These are phyloP conservation scores for Stramonita haemastoma DNA, from an alignment of 2,888 invertebrate species.

Conservation along the genomic window DNA sequence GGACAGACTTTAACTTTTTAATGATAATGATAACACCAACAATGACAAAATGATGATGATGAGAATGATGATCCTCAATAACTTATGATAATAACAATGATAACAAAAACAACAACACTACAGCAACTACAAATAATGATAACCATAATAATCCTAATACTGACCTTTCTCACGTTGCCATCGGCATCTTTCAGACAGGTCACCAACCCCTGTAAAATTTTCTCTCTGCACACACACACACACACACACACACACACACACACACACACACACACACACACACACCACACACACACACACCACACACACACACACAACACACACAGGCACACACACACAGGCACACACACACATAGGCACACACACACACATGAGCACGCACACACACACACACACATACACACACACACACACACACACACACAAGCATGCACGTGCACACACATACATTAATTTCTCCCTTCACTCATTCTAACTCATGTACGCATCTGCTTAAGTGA, in stretches of 20 bases:
- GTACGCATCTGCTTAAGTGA: too few relatives aligned
- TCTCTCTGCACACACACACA: constrained; percentile 58
- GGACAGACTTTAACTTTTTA: too few relatives aligned
- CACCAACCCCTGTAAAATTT: constrained; percentile 65
- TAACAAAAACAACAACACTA: not conserved
- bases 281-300: too few relatives aligned
- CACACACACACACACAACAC: not conserved
- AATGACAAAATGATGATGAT: too few relatives aligned
- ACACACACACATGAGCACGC: not conserved
- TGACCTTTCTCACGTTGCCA: constrained; percentile 74
- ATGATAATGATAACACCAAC: too few relatives aligned
- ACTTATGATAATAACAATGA: too few relatives aligned
- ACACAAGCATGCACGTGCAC: not conserved
- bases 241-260: not conserved
- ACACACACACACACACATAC: too few relatives aligned
- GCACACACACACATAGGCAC: not conserved
- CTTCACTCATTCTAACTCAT: too few relatives aligned
- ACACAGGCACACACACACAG: not conserved
- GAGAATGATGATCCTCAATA: too few relatives aligned
- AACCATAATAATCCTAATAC: not conserved
- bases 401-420: not conserved
- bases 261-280: constrained; percentile 21
- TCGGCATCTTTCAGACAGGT: constrained; percentile 72
- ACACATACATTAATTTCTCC: not conserved
- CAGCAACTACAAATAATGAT: not conserved